Conservation (phyloP, 2,113 vertebrate genomes). For the Anser brachyrhynchus region DNA sequence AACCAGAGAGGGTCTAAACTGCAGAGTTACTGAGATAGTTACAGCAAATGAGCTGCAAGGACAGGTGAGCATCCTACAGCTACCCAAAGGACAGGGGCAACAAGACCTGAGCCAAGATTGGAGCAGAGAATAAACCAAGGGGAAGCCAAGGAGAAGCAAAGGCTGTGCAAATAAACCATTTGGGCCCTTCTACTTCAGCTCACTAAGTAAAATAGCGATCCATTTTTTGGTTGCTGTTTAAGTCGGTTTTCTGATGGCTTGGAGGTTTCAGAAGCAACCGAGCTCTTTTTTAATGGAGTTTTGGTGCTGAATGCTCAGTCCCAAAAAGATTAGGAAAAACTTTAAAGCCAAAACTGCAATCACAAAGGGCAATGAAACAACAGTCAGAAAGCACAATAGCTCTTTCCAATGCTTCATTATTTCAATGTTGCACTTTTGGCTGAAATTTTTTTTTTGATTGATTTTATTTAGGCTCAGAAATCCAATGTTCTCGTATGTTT, state of each 20-base stretch:
- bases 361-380: background rate
- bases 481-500: background rate
- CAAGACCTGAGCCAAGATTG: background rate
- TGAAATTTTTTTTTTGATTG: background rate
- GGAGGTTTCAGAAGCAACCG: background rate
- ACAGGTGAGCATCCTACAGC: background rate
- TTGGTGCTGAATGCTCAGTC: background rate
- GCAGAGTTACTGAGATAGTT: background rate
- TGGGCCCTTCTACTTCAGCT: fast-evolving
- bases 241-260: background rate
- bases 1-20: background rate
- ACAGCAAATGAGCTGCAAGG: background rate
- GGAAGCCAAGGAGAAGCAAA: background rate
- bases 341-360: background rate
- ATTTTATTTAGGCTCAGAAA: background rate
- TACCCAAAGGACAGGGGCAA: background rate
- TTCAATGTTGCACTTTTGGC: background rate
- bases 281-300: background rate
- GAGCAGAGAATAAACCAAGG: background rate
- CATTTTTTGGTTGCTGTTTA: background rate
- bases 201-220: background rate
- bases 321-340: background rate
- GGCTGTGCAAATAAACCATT: background rate
- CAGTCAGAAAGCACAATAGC: background rate
- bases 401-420: background rate